Evolutionary conservation across 2,113 vertebrate genomes (phyloP).

Genomic region (Alosa alosa): DNA sequence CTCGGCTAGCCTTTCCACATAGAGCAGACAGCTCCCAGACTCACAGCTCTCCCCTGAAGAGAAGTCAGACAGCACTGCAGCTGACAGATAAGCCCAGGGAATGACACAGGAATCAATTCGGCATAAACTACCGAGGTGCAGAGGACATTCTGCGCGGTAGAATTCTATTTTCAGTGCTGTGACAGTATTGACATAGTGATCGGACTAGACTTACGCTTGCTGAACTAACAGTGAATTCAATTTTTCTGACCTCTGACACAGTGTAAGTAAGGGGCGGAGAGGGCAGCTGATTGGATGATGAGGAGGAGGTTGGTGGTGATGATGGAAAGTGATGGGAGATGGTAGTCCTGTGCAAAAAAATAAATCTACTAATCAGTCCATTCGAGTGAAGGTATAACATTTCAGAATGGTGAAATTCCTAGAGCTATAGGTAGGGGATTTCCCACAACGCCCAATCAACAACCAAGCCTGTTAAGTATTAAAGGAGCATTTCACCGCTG

Average conservation of each 20-base stretch:
- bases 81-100: not conserved
- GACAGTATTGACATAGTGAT: not conserved
- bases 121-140: not conserved
- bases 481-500: no score
- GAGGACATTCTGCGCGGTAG: not conserved
- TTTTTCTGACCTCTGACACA: not conserved
- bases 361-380: no score
- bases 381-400: no score
- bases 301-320: no score
- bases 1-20: not conserved
- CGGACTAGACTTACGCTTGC: not conserved
- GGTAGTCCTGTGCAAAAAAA: no score
- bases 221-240: not conserved
- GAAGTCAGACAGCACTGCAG: not conserved
- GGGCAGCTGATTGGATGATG: not conserved
- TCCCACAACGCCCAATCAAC: no score
- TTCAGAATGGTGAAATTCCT: no score
- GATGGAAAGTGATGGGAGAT: no score
- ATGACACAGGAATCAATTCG: not conserved
- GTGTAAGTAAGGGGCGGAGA: not conserved
- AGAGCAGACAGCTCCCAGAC: not conserved
- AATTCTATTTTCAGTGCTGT: not conserved
- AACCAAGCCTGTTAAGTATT: no score
- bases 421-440: no score
- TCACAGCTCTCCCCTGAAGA: not conserved